These are phyloP conservation scores for Puffinus mauretanicus DNA, from an alignment of 2,113 vertebrate species.

Conservation along the genomic window DNA sequence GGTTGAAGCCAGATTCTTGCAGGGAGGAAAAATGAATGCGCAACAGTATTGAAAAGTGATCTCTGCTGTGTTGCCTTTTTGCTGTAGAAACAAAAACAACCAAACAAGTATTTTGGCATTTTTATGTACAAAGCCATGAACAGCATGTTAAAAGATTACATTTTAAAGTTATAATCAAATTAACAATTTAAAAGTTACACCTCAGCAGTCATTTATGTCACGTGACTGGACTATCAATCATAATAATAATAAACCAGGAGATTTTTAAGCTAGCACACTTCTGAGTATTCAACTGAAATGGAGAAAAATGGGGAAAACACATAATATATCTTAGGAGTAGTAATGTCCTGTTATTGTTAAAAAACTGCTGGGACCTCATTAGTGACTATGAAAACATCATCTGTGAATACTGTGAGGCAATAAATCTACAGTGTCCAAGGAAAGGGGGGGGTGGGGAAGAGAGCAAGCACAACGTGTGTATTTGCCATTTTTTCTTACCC, in stretches of 20 bases:
- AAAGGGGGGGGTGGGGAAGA: slow-evolving; percentile 23
- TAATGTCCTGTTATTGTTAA: slow-evolving; percentile 83
- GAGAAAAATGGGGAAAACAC: slow-evolving; percentile 77
- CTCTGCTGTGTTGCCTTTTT: background rate
- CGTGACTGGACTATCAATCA: slow-evolving; percentile 59
- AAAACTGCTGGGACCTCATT: slow-evolving; percentile 85
- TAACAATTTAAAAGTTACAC: slow-evolving; percentile 34
- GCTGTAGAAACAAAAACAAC: background rate
- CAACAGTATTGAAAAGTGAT: background rate
- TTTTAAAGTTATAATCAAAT: slow-evolving; percentile 36
- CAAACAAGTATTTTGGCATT: background rate
- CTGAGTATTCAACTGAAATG: slow-evolving; percentile 70
- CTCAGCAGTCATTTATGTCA: slow-evolving; percentile 28
- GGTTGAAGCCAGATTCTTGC: background rate
- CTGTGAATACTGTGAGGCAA: slow-evolving; percentile 72
- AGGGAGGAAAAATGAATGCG: background rate
- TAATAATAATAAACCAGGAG: slow-evolving; percentile 60
- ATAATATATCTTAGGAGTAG: slow-evolving; percentile 76
- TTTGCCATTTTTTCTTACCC: slow-evolving; percentile 52
- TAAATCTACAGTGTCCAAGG: slow-evolving; percentile 74
- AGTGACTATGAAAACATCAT: slow-evolving; percentile 81
- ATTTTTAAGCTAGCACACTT: slow-evolving; percentile 65
- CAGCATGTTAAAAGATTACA: background rate
- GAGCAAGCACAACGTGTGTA: slow-evolving; percentile 48
- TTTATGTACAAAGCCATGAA: background rate